Base-by-base conservation (phyloP, 1,140 invertebrate genomes). In the Acyrthosiphon pisum region DNA sequence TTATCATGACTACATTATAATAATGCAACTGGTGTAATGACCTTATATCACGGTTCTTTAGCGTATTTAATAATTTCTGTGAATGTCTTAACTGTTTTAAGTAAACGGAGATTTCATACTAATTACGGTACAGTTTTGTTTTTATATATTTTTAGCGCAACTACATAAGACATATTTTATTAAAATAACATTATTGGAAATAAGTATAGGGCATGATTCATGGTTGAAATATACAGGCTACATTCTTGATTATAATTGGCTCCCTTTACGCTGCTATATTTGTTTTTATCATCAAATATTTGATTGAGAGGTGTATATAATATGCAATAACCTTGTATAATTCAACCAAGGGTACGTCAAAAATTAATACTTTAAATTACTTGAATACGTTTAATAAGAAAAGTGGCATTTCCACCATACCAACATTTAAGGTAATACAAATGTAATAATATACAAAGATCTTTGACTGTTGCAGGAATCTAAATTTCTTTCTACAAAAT, bases 71-170 rank as follows among this genome's bases (percentile, higher is more conserved):
- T 76, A 76, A 76, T n/a, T 76, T 76, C 60, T 76, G 14, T 20
- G 60, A 76, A 76, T 76, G 60, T 76, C 60, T 76, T 76, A 76
- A 76, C 60, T 76, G 30, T 76, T 76, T 76, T 76, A 76, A 76
- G 30, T 76, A 76, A 76, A 76, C n/a, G n/a, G 11, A 76, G 60
- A 76, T 76, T 76, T 76, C 30, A n/a, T n/a, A 35, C 14, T 76
- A 76, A 76, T 76, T 76, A n/a, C 14, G 14, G n/a, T 76, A 18
- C 14, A 76, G 60, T n/a, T 68, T 68, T 76, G 20, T 76, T 68
- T 60, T n/a, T 18, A 68, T 18, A 68, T 18, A 68, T n/a, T 76
- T 76, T 76, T 76, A 76, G 14, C 60, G 6, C 4, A 76, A 76
- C 60, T 18, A n/a, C 48, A 50, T 50, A 50, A 22, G 20, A 53